Percentiles rank a stretch among this genome's conserved stretches.
phyloP scores from a whole-genome alignment of 2,797 vertebrate genomes.

The Hippoglossus hippoglossus region DNA sequence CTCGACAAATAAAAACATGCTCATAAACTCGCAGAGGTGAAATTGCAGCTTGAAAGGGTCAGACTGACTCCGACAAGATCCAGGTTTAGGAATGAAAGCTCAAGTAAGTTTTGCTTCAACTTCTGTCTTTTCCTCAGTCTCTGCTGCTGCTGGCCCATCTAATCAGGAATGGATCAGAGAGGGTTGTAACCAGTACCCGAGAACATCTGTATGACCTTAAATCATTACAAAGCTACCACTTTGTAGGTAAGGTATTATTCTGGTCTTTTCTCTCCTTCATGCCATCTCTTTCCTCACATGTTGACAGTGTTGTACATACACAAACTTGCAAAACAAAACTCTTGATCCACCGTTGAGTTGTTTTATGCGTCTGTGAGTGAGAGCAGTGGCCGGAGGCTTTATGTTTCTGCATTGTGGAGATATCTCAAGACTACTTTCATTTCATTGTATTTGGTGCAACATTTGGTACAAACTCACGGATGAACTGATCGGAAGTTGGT shows the following conservation, averaged over 20 bases:
- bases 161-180: constrained; percentile 98
- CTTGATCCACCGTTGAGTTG: neutral
- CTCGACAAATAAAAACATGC: neutral
- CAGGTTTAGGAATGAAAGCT: neutral
- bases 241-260: constrained; percentile 89
- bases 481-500: neutral
- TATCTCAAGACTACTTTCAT: neutral
- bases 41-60: neutral
- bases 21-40: neutral
- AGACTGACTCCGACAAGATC: no score
- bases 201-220: constrained; percentile 99
- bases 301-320: neutral
- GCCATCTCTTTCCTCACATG: neutral
- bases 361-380: neutral
- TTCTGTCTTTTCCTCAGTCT: constrained; percentile 82
- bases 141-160: constrained; percentile 96
- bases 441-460: neutral
- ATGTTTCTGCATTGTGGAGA: constrained; percentile 51
- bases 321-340: neutral
- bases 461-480: no score
- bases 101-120: constrained; percentile 10
- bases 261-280: constrained; percentile 49
- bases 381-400: no score
- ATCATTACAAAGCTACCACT: constrained; percentile 99
- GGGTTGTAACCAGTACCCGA: constrained; percentile 98